Evolutionary conservation across 2,797 vertebrate species (phyloP), one percentile per base, ranked within the genome.

Genomic region (Peromyscus nudipes): DNA sequence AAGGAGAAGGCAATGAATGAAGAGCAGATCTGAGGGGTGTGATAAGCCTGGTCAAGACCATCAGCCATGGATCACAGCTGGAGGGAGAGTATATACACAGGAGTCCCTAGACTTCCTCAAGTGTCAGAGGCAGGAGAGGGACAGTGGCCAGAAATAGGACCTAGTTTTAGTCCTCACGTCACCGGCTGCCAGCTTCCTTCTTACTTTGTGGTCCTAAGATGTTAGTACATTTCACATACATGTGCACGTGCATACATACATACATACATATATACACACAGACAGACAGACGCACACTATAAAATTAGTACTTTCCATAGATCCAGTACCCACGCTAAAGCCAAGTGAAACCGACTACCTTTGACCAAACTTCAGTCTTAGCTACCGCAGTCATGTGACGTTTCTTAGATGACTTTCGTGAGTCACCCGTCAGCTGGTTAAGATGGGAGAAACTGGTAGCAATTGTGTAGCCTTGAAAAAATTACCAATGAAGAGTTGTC

Each of bases 351-450:
- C 21, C 40, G 40, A 46, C 6, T 14, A 55, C 31, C 25, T 96
- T 82, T 73, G 37, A 80, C 43, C 43, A 43, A 52, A 64, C 5
- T 34, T 80, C 57, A 85, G 29, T 67, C 73, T 75, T 83, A 92
- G 10, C 84, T 29, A 34, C 37, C 77, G 9, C 7, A 25, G 1
- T 71, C 52, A 49, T 62, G 25, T 19, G 25, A 0, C 60, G 40
- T 95, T 93, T 95, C 71, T 93, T 84, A 21, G 7, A 21, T 89
- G 77, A 57, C 13, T 92, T 90, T 93, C 34, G 16, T 77, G 2
- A 94, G 25, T 60, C 71, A 85, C 64, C 10, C 19, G 14, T 49
- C 40, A 73, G 73, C 82, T 21, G 57, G 86, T 84, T 81, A 93
- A 52, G 73, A 52, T 84, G 55, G 29, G 23, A 83, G 75, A 92